Evolutionary conservation across 2,888 invertebrate genomes (phyloP), one percentile per base, ranked within the genome.

Genomic region (Synanthedon andrenaeformis): DNA sequence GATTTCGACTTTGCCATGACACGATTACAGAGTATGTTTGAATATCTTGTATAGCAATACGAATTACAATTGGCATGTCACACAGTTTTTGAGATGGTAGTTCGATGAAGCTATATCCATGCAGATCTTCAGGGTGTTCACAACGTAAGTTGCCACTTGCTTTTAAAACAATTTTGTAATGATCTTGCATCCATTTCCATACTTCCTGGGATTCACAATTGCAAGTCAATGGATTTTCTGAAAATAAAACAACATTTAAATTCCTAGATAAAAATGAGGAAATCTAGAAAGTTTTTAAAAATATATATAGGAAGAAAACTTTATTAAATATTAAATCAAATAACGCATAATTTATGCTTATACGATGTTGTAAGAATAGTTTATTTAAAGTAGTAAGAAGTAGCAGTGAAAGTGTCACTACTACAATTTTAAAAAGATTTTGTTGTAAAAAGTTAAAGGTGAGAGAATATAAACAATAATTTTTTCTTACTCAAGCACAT

Each of bases 171-270:
- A 93, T 89, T 83, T 96, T 95, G 69, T 92, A 91, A 85, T 97
- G 95, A 76, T 95, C 94, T 70, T 94, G 90, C 73, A 97, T 89
- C 97, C 96, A 97, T 82, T 93, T 94, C 95, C 97, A 96, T 51
- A 96, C 90, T 74, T 95, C 94, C 81, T 96, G 94, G 56, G 96
- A 92, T 74, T 96, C 95, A 77, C 97, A 97, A 70, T 92, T 94
- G 80, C 97, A 97, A 59, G 93, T 92, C 64, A 97, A 87, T 50
- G 97, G 96, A 82, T 97, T 97, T 72, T 94, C 96, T 95, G 90
- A 51, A 75, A 76, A 49, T 49, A 49, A 19, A 49, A 17, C 1
- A 19, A 17, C 17, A 19, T 45, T 13, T 45, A 4, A n/a, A 13
- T 13, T n/a, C 13, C n/a, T n/a, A 4, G 50, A 23, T 19, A 50